A percentile compares a stretch with the other conserved stretches of the same genome.
These are phyloP conservation scores for Zootoca vivipara DNA, from an alignment of 2,113 vertebrate genomes.

Conservation along the genomic window DNA sequence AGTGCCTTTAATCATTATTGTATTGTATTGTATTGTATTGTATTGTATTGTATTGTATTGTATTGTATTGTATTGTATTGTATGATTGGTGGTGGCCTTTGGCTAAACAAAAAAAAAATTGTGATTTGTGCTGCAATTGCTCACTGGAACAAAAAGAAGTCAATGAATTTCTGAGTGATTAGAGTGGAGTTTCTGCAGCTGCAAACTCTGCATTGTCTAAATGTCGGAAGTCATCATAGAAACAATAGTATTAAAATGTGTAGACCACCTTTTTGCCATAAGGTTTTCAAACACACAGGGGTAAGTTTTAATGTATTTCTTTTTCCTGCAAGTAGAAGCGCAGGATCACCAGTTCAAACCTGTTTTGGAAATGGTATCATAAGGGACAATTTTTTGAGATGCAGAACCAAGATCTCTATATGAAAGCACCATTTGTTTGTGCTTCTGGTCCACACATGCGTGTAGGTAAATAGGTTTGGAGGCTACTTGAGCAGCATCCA, in stretches of 20 bases:
- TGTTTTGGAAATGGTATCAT: not conserved
- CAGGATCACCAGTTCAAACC: not conserved
- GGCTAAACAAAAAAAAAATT: too few relatives aligned
- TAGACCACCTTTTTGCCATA: not conserved
- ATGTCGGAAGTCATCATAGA: not conserved
- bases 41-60: too few relatives aligned
- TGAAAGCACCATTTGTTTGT: not conserved
- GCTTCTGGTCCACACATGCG: not conserved
- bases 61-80: too few relatives aligned
- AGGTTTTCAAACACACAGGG: not conserved
- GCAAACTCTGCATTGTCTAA: not conserved
- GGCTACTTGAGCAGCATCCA: not conserved
- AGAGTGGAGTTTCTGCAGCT: not conserved
- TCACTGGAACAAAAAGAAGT: conserved; percentile 4
- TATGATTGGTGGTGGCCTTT: too few relatives aligned
- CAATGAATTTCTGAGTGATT: not conserved
- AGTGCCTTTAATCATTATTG: too few relatives aligned
- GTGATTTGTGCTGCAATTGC: not conserved
- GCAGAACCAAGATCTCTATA: not conserved
- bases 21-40: too few relatives aligned
- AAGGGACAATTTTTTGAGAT: not conserved
- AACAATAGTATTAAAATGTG: not conserved
- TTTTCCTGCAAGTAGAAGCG: not conserved
- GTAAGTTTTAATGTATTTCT: not conserved
- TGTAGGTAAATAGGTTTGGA: not conserved